A percentile compares a stretch with the other conserved stretches of the same genome.
These are phyloP conservation scores for Apeltes quadracus DNA, from an alignment of 2,113 vertebrate genomes.

Conservation along the genomic window DNA sequence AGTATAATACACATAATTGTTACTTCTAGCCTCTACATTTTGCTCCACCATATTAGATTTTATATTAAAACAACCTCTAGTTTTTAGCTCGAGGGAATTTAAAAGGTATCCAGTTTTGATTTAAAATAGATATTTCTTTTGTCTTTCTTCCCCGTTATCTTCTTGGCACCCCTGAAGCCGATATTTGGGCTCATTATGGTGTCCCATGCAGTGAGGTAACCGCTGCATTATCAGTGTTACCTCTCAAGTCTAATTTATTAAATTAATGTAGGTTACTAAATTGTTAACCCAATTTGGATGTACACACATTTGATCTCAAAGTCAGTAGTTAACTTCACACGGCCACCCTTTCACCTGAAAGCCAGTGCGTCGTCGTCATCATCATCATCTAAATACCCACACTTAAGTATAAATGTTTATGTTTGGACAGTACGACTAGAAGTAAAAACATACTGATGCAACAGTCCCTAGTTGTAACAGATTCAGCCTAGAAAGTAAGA, in stretches of 20 bases:
- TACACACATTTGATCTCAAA: background rate
- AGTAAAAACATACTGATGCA: constrained; percentile 1
- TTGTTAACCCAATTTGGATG: background rate
- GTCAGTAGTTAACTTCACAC: background rate
- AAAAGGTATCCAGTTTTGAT: background rate
- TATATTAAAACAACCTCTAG: background rate
- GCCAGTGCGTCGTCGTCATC: background rate
- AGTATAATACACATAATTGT: background rate
- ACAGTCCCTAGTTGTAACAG: constrained; percentile 24
- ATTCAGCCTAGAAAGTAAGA: background rate
- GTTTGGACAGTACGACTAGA: background rate
- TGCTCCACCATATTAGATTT: background rate
- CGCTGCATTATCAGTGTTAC: background rate
- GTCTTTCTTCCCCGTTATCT: background rate
- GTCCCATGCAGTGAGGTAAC: background rate
- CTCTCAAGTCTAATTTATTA: background rate
- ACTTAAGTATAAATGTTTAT: background rate
- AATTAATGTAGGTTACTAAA: no score
- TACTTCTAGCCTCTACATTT: constrained; percentile 5
- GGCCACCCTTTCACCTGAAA: background rate
- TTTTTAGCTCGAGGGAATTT: background rate
- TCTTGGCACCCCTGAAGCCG: background rate
- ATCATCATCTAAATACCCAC: background rate
- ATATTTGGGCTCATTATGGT: background rate
- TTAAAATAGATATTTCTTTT: background rate